phyloP scores from a whole-genome alignment of 1,140 invertebrate species.

The Heliconius eleuchia region DNA sequence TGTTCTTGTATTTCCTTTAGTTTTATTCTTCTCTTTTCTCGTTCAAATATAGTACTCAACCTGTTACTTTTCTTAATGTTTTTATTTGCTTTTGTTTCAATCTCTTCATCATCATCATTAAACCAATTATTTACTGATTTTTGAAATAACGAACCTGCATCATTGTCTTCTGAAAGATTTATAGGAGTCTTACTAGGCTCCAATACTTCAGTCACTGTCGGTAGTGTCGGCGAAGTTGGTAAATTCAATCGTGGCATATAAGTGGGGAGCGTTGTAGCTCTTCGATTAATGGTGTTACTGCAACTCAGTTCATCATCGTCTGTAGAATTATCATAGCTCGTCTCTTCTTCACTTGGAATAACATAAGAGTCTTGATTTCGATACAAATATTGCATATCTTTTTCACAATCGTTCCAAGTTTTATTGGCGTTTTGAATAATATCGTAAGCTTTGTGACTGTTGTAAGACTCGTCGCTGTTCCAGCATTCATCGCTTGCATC shows the following conservation, averaged over 20 bases:
- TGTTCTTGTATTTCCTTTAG: constrained; percentile 16
- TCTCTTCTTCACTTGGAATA: constrained; percentile 39
- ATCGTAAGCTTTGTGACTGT: not conserved
- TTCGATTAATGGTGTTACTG: constrained; percentile 38
- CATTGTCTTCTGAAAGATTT: constrained; percentile 8
- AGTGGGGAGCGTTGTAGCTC: constrained; percentile 53
- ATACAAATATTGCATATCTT: constrained; percentile 10
- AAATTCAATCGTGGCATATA: constrained; percentile 58
- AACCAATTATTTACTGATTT: constrained; percentile 51
- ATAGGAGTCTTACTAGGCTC: constrained; percentile 50
- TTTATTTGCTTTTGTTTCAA: constrained; percentile 4
- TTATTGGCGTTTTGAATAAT: not conserved
- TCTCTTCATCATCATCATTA: not conserved
- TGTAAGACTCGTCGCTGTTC: not conserved
- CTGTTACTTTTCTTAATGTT: not conserved
- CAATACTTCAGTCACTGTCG: constrained; percentile 63
- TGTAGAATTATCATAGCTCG: constrained; percentile 36
- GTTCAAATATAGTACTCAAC: constrained; percentile 19
- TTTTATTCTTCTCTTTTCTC: constrained; percentile 25
- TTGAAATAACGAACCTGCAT: constrained; percentile 22
- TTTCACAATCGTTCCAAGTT: not conserved
- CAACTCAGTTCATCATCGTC: constrained; percentile 44
- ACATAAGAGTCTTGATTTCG: not conserved
- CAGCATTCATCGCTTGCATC: constrained; percentile 3
- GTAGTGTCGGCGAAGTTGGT: constrained; percentile 51